Conservation (phyloP, 2,797 vertebrate genomes). For the Stomatorhinus walkeri region DNA sequence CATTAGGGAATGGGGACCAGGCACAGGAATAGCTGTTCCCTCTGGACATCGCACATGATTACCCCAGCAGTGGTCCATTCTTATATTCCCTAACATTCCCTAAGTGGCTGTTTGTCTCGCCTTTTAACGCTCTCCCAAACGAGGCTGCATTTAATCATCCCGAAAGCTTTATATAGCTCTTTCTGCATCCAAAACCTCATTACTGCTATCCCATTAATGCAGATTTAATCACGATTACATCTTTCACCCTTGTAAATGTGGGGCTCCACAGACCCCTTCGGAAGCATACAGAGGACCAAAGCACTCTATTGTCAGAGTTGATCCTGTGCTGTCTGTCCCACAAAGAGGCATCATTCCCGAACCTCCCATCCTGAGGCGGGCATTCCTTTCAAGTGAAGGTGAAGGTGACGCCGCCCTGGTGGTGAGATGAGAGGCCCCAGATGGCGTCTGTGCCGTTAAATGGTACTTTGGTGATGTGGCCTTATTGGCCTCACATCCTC, state of each 20-base stretch:
- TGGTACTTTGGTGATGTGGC: background rate
- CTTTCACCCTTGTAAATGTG: background rate
- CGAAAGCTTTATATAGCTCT: constrained; percentile 42
- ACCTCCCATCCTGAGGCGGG: background rate
- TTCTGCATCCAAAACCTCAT: constrained; percentile 18
- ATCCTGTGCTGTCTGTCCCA: background rate
- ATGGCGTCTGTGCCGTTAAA: background rate
- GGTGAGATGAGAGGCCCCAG: background rate
- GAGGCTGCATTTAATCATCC: constrained; percentile 42
- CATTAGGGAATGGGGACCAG: constrained; percentile 19
- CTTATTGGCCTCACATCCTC: background rate
- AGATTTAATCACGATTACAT: constrained; percentile 5
- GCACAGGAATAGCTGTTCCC: constrained; percentile 29
- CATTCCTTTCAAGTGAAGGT: background rate
- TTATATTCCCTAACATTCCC: constrained; percentile 41
- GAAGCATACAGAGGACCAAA: background rate
- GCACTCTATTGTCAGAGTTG: background rate
- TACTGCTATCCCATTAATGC: background rate
- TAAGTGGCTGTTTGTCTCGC: constrained; percentile 46
- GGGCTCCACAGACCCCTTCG: background rate
- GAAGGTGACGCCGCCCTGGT: background rate
- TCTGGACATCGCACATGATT: constrained; percentile 22
- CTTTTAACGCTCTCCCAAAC: constrained; percentile 45
- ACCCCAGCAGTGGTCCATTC: background rate
- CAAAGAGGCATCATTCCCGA: background rate